These are phyloP conservation scores for Pampusana beccarii DNA, from an alignment of 2,113 vertebrate genomes.

Conservation along the genomic window DNA sequence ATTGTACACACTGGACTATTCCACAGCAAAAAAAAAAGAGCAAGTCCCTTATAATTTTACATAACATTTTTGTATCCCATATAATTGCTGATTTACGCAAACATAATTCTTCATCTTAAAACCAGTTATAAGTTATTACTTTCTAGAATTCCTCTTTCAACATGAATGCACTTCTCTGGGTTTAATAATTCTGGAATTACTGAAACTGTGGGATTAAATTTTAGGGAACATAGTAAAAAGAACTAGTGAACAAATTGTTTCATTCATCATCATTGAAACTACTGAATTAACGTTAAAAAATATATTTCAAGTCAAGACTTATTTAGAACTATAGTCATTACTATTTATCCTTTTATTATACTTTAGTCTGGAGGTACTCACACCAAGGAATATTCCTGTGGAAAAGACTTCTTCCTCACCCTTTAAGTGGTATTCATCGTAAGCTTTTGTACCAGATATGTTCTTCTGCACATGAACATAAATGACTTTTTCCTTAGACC, in stretches of 20 bases:
- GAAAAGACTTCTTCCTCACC: background rate
- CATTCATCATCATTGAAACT: background rate
- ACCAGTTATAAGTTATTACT: background rate
- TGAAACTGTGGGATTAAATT: background rate
- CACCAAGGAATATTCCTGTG: background rate
- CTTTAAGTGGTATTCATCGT: background rate
- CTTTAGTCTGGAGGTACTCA: background rate
- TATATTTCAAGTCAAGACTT: background rate
- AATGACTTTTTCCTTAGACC: background rate
- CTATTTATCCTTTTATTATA: background rate
- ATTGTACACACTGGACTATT: background rate
- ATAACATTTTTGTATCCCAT: background rate
- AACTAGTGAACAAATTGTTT: background rate
- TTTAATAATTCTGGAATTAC: background rate
- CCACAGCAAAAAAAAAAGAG: background rate
- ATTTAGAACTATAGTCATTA: background rate
- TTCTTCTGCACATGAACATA: background rate
- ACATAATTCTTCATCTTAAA: background rate
- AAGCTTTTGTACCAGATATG: background rate
- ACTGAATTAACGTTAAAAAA: background rate
- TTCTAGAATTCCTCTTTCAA: background rate
- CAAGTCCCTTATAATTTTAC: background rate
- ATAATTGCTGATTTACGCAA: conserved; percentile 1
- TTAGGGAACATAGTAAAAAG: background rate
- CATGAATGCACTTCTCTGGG: background rate